Evolutionary conservation across 2,113 vertebrate genomes (phyloP).

Genomic region (Cavia aperea): DNA sequence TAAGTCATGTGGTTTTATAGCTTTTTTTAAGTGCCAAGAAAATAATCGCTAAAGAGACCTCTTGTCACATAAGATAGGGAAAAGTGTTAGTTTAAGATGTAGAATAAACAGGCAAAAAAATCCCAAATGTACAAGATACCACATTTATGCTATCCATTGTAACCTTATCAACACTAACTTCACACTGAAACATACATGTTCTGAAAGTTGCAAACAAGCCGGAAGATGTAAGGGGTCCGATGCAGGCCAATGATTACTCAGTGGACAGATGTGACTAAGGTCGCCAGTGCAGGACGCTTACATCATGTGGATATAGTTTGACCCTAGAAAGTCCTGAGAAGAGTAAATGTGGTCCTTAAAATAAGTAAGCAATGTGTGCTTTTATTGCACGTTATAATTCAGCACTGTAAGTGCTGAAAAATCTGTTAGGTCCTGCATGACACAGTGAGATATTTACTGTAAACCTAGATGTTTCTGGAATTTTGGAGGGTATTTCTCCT

Average conservation of each 20-base stretch:
- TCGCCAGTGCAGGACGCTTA: not conserved
- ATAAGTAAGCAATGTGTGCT: not conserved
- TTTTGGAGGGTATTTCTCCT: not conserved
- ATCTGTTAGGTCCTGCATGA: not conserved
- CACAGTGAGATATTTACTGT: not conserved
- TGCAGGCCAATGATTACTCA: not conserved
- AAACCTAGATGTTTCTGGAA: not conserved
- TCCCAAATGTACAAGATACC: not conserved
- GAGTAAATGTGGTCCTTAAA: not conserved
- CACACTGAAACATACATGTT: not conserved
- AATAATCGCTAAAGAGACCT: not conserved
- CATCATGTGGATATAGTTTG: not conserved
- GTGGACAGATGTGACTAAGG: not conserved
- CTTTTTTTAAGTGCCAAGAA: not conserved
- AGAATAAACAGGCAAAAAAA: not conserved
- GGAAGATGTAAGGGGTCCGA: not conserved
- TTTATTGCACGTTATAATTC: not conserved
- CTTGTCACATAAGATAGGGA: not conserved
- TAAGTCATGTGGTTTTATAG: not conserved
- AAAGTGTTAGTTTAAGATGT: not conserved
- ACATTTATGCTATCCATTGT: not conserved
- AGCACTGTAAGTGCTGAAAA: not conserved
- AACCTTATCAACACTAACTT: constrained; percentile 3
- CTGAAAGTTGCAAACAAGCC: not conserved
- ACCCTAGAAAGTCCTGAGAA: not conserved